Evolutionary conservation across 2,888 invertebrate genomes (phyloP), one percentile per base, ranked within the genome.

Genomic region (Papilio demoleus): DNA sequence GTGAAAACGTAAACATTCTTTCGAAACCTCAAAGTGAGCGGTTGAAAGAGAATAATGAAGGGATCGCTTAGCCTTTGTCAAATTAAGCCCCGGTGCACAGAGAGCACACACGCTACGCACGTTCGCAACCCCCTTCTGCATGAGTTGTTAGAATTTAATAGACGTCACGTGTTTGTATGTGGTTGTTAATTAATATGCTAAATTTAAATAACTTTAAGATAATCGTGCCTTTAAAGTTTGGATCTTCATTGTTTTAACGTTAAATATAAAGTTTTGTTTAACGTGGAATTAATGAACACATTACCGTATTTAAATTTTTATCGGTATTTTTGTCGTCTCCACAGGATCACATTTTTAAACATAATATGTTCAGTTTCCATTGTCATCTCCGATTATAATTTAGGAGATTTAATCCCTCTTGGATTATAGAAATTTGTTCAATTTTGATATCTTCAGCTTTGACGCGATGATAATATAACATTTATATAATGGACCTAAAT

Each of bases 51-150:
- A 42, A 53, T 61, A 61, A 69, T 36, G 61, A 69, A 65, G 70
- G 67, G 71, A 79, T 82, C 78, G 81, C 81, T 80, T 75, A 80
- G 82, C 81, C 81, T 84, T 83, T 85, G 84, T 84, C 82, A 78
- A 77, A 79, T 80, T 76, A 81, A 81, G 80, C 77, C 77, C 78
- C 80, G 78, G 80, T 81, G 80, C 81, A 83, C 81, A 80, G 79
- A 82, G 80, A 83, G 79, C 80, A 84, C 81, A 85, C 81, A 83
- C 80, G 84, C 82, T 84, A 84, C 84, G 89, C 88, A 88, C 92
- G 92, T 92, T 92, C 92, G 92, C 92, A 91, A 90, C 92, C 92
- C 90, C 86, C 85, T 87, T 91, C 90, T 90, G 92, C 92, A 92
- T 92, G 92, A 85, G 69, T 69, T 69, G 69, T 87, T 88, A 88